Evolutionary conservation across 2,888 invertebrate genomes (phyloP).

Genomic region (Kryphioiulus occultus): DNA sequence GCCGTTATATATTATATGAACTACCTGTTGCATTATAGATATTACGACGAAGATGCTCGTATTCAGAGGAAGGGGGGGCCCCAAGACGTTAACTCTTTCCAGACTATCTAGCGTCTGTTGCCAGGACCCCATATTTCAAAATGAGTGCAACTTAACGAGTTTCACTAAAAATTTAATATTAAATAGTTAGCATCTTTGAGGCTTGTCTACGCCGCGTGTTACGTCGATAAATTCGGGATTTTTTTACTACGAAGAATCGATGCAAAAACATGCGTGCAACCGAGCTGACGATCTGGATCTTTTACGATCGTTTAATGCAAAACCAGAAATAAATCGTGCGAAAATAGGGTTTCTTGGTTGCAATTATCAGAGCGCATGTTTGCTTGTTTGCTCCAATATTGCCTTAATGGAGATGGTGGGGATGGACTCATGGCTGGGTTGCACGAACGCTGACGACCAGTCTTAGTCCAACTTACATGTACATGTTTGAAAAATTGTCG

Average conservation of each 20-base stretch:
- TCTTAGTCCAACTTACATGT: no score
- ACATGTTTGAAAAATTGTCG: no score
- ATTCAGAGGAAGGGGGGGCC: background rate
- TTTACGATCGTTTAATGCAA: background rate
- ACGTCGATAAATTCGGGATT: background rate
- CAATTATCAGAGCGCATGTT: background rate
- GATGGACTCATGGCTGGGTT: no score
- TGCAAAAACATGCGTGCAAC: slow-evolving; percentile 2
- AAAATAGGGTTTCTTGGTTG: background rate
- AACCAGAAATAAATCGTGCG: background rate
- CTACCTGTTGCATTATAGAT: slow-evolving; percentile 26
- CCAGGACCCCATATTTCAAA: background rate
- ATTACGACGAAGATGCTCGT: background rate
- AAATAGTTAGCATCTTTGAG: background rate
- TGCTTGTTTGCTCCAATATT: background rate
- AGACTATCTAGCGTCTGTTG: background rate
- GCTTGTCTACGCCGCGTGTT: background rate
- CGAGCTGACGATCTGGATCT: background rate
- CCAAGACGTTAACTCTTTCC: background rate
- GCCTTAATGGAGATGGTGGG: background rate
- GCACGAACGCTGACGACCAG: no score
- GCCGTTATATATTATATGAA: slow-evolving; percentile 36
- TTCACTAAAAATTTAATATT: background rate
- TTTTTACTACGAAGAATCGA: background rate
- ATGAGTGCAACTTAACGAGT: background rate